Conservation (phyloP, 2,113 vertebrate genomes). For the Rhynchopsitta pachyrhyncha region DNA sequence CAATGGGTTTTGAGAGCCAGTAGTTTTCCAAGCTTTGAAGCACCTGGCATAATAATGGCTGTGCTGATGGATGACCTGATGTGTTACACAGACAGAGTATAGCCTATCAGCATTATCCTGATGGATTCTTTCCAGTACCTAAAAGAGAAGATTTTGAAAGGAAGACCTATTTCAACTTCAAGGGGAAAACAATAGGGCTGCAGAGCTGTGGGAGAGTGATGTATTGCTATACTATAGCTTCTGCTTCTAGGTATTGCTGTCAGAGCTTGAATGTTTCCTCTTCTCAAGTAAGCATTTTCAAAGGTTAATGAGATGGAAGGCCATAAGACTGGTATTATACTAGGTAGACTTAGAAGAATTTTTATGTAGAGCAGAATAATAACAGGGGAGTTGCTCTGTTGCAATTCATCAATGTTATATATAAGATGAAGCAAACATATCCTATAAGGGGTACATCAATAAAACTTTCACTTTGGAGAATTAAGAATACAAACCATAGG, state of each 20-base stretch:
- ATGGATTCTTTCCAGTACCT: constrained; percentile 15
- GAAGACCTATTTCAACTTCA: constrained; percentile 24
- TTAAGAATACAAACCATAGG: not conserved
- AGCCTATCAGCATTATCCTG: constrained; percentile 6
- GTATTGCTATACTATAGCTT: not conserved
- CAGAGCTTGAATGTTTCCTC: not conserved
- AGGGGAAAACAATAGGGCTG: constrained; percentile 13
- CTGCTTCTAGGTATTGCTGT: not conserved
- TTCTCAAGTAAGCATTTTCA: constrained; percentile 19
- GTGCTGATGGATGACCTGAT: constrained; percentile 46
- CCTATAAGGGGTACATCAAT: not conserved
- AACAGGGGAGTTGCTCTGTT: not conserved
- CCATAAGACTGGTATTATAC: not conserved
- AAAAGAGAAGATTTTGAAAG: constrained; percentile 44
- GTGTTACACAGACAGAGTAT: not conserved
- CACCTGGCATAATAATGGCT: constrained; percentile 52
- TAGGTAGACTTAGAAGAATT: not conserved
- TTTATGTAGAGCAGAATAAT: not conserved
- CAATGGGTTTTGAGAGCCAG: constrained; percentile 23
- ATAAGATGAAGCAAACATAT: not conserved
- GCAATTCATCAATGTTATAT: not conserved
- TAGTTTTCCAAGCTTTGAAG: constrained; percentile 46
- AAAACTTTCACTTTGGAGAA: not conserved
- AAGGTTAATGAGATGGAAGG: constrained; percentile 28
- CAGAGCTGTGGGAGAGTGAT: constrained; percentile 13